Evolutionary conservation across 2,797 vertebrate genomes (phyloP).

Genomic region (Cryptoblepharus egeriae): DNA sequence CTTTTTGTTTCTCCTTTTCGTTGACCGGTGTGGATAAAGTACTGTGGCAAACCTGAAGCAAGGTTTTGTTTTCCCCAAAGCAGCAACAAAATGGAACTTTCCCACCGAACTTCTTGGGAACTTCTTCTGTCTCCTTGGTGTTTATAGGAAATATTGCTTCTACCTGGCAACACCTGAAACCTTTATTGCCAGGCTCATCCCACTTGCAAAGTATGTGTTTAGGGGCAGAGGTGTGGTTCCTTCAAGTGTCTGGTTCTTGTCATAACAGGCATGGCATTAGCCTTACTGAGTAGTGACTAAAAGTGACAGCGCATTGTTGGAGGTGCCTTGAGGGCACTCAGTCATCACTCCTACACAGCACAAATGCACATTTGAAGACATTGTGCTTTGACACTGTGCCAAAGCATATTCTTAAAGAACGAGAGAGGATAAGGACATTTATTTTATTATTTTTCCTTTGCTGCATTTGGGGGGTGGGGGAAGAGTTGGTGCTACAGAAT

Average conservation of each 20-base stretch:
- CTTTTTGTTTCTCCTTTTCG: conserved; percentile 68
- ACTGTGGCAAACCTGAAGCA: conserved; percentile 78
- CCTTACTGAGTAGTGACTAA: conserved; percentile 84
- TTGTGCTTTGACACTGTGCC: conserved; percentile 63
- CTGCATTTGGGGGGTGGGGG: conserved; percentile 1
- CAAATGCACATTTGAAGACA: conserved; percentile 65
- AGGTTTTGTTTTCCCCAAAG: conserved; percentile 74
- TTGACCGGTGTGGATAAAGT: conserved; percentile 76
- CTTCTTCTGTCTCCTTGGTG: conserved; percentile 58
- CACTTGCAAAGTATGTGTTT: conserved; percentile 76
- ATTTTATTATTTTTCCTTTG: conserved; percentile 37
- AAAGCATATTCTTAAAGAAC: conserved; percentile 44
- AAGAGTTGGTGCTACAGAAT: conserved; percentile 31
- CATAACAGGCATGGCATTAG: conserved; percentile 92
- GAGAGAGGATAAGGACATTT: conserved; percentile 35
- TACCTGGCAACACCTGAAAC: conserved; percentile 78
- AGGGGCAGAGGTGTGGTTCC: conserved; percentile 88
- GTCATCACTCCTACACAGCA: conserved; percentile 74
- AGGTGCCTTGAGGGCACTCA: conserved; percentile 78
- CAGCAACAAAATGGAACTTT: conserved; percentile 19
- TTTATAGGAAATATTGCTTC: conserved; percentile 76
- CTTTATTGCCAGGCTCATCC: conserved; percentile 72
- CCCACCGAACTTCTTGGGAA: conserved; percentile 50
- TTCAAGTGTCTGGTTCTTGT: conserved; percentile 89
- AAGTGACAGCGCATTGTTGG: conserved; percentile 88